Conservation (phyloP, 2,113 vertebrate genomes). For the Pelecanus crispus region DNA sequence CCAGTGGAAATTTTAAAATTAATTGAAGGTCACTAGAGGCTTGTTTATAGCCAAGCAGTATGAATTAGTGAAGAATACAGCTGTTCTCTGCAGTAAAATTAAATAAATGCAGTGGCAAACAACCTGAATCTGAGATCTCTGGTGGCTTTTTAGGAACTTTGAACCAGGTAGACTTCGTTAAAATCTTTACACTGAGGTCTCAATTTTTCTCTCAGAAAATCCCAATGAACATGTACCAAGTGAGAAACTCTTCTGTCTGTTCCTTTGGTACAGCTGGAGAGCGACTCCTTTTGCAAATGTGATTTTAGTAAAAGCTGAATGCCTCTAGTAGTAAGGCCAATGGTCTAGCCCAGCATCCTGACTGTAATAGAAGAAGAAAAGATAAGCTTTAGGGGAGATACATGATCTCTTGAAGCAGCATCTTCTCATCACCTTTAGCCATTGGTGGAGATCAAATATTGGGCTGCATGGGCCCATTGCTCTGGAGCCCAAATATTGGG, state of each 20-base stretch:
- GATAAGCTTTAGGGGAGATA: neutral
- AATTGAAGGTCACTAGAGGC: neutral
- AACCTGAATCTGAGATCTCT: neutral
- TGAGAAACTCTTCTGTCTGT: neutral
- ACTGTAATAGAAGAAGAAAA: neutral
- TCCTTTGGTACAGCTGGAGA: neutral
- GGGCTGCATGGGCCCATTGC: neutral
- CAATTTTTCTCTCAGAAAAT: neutral
- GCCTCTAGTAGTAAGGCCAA: neutral
- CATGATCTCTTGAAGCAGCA: neutral
- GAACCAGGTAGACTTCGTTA: neutral
- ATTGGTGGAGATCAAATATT: neutral
- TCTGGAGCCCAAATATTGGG: neutral
- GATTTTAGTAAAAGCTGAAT: neutral
- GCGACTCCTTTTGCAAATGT: neutral
- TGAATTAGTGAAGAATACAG: neutral
- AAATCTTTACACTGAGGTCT: neutral
- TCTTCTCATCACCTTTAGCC: neutral
- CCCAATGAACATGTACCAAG: neutral
- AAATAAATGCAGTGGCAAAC: neutral
- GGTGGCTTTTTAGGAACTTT: neutral
- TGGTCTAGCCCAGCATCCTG: neutral
- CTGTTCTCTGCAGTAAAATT: neutral
- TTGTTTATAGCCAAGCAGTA: neutral
- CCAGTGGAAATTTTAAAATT: neutral